Evolutionary conservation across 2,113 vertebrate genomes (phyloP).

Genomic region (Otus sunia): DNA sequence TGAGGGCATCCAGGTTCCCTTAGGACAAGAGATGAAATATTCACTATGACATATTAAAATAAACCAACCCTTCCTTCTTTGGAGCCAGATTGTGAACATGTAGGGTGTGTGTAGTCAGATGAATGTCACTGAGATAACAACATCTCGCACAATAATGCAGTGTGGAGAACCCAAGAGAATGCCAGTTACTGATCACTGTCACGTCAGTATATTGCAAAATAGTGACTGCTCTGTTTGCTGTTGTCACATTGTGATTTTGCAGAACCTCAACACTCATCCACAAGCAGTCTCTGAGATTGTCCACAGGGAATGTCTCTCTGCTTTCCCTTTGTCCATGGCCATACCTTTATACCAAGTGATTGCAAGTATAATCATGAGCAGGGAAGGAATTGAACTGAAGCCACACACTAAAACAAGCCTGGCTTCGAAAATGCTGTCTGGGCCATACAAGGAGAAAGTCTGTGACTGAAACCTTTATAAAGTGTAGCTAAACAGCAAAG

Average conservation of each 20-base stretch:
- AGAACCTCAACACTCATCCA: not conserved
- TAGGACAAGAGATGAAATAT: not conserved
- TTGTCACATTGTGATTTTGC: not conserved
- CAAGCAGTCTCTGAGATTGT: not conserved
- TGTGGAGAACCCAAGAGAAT: not conserved
- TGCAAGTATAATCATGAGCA: not conserved
- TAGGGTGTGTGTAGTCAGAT: slow-evolving; percentile 35
- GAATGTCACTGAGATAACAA: slow-evolving; percentile 10
- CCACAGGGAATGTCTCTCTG: not conserved
- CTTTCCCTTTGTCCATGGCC: not conserved
- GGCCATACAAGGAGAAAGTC: not conserved
- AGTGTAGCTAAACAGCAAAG: not conserved
- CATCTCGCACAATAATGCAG: not conserved
- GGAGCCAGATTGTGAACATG: slow-evolving; percentile 1
- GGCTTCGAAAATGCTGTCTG: not conserved
- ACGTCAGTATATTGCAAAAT: not conserved
- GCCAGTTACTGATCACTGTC: slow-evolving; percentile 14
- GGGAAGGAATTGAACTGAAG: not conserved
- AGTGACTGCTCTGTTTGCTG: not conserved
- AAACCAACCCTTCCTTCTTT: slow-evolving; percentile 32
- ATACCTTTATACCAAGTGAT: not conserved
- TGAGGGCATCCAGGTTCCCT: not conserved
- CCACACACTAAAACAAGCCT: not conserved
- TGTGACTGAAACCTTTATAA: not conserved
- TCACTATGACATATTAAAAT: slow-evolving; percentile 42